Base-by-base conservation (phyloP, 2,113 vertebrate species). In the Oryctolagus cuniculus region DNA sequence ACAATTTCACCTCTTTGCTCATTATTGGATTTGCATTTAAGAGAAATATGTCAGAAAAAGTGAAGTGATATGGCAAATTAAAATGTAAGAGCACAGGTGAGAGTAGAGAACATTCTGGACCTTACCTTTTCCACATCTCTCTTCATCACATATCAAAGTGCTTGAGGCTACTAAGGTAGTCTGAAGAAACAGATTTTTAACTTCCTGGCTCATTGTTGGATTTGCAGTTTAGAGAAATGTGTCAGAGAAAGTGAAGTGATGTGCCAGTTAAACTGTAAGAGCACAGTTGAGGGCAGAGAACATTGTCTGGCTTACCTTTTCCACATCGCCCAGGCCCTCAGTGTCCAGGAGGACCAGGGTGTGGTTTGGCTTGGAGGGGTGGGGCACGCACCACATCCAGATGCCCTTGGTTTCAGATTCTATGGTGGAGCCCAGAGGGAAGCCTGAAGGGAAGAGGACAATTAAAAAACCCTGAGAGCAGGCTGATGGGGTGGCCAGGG, bases 41-140 rank as follows among this genome's bases (percentile, higher is more conserved):
- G 44, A 44, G 44, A 44, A 44, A 44, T 44, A 5, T 44, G 38
- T 25, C 0, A 19, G 11, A 38, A 36, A 95, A 75, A 1, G 25
- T 77, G n/a, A 58, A 17, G 4, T 84, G 49, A 79, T 21, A 25
- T 61, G 16, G 22, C 19, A 67, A 91, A 70, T 55, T 53, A 78
- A 91, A 82, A 63, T 12, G 1, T 38, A 73, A 80, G 58, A 24
- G 13, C 15, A 69, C 5, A 55, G 25, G 29, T 22, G 75, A 51
- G 15, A 34, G 25, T 7, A 83, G n/a, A 69, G 34, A 44, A 34
- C 10, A 87, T 17, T 38, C 27, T 53, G 31, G 73, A 6, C 0
- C 61, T 95, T 17, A 98, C 98, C 97, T 97, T 98, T 83, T 98
- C 97, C 34, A 98, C 94, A 51, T 98, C 97, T 38, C 38, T 38